Evolutionary conservation across 2,888 invertebrate genomes (phyloP).

Genomic region (Camponotus fellah): DNA sequence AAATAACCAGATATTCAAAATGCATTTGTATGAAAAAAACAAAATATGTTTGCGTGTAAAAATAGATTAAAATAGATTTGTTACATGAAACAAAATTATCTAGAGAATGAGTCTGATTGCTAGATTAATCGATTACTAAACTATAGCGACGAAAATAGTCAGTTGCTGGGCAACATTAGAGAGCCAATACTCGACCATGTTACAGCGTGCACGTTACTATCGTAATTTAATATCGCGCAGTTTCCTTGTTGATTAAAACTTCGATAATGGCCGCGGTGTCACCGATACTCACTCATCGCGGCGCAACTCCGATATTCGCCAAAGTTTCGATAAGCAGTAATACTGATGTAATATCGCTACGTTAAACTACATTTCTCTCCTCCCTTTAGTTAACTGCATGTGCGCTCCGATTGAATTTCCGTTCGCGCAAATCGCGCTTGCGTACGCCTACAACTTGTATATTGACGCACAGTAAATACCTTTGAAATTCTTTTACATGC

Average conservation of each 20-base stretch:
- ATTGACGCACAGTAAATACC: not conserved
- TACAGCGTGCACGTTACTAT: not conserved
- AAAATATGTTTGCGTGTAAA: not conserved
- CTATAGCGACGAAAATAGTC: not conserved
- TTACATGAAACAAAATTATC: not conserved
- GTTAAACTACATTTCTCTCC: slow-evolving; percentile 8
- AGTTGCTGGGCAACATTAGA: not conserved
- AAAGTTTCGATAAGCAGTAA: slow-evolving; percentile 24
- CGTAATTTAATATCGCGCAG: slow-evolving; percentile 42
- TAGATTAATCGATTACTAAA: slow-evolving; percentile 8
- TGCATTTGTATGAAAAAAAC: not conserved
- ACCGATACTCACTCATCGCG: slow-evolving; percentile 8
- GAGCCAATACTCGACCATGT: not conserved
- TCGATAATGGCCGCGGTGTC: slow-evolving; percentile 35
- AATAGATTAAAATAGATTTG: not conserved
- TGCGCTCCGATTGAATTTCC: slow-evolving; percentile 4
- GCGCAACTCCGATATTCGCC: slow-evolving; percentile 23
- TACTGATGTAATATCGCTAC: slow-evolving; percentile 1
- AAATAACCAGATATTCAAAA: not conserved
- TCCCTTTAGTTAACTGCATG: slow-evolving; percentile 5
- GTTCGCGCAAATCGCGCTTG: not conserved
- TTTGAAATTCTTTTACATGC: slow-evolving; percentile 18
- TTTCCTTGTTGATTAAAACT: slow-evolving; percentile 49
- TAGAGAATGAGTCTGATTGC: not conserved
- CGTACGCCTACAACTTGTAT: not conserved